phyloP scores from a whole-genome alignment of 2,888 invertebrate species.

The Colostygia pectinataria region DNA sequence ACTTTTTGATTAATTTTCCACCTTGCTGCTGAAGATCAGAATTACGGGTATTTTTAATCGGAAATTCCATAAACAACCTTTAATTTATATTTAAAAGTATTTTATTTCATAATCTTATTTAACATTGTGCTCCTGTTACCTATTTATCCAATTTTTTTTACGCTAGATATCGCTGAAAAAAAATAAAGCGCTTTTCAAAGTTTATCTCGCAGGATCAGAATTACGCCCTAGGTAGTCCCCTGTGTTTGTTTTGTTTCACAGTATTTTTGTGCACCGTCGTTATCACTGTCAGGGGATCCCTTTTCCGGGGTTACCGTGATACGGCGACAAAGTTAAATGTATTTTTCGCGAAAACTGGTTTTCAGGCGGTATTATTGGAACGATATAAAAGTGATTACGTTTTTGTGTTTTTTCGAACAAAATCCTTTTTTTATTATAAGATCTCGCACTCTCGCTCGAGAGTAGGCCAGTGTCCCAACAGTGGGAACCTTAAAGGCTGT shows the following conservation, averaged over 20 bases:
- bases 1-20: no score
- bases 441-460: no score
- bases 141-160: no score
- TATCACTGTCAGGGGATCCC: constrained; percentile 59
- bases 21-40: no score
- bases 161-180: neutral
- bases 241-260: constrained; percentile 52
- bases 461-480: no score
- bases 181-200: constrained; percentile 28
- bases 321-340: constrained; percentile 61
- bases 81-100: no score
- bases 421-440: neutral
- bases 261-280: constrained; percentile 56
- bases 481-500: no score
- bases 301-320: constrained; percentile 56
- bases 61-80: no score
- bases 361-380: constrained; percentile 6
- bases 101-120: no score
- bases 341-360: constrained; percentile 40
- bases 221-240: constrained; percentile 31
- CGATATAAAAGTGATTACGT: constrained; percentile 12
- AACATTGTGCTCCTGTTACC: no score
- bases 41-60: no score
- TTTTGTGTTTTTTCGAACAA: constrained; percentile 1
- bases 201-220: constrained; percentile 35